Conservation (phyloP, 23 tunicate genomes). For the Trididemnum clinides region DNA sequence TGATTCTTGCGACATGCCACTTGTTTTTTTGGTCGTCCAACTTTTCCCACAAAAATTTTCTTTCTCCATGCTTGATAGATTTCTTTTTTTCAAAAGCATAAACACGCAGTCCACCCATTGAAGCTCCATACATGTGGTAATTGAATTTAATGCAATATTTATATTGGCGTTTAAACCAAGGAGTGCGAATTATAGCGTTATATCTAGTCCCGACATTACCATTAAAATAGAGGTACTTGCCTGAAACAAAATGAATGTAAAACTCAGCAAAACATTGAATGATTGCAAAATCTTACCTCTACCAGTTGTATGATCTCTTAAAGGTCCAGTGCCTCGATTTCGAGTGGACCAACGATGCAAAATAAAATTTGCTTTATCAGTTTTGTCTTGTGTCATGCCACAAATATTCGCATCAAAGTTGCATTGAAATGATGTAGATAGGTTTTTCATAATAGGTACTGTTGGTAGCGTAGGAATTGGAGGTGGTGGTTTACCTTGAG, state of each 20-base stretch:
- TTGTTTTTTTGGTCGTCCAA: conserved; percentile 65
- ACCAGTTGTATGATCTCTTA: conserved; percentile 64
- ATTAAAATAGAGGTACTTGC: no score
- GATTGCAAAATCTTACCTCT: conserved; percentile 40
- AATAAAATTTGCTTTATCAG: conserved; percentile 64
- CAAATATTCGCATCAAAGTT: conserved; percentile 71
- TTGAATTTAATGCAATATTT: conserved; percentile 53
- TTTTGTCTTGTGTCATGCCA: conserved; percentile 71
- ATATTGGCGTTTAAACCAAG: conserved; percentile 54
- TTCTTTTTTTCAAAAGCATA: conserved; percentile 79
- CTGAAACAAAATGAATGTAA: no score
- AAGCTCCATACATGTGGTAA: conserved; percentile 85
- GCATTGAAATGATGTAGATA: no score
- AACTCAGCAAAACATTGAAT: no score
- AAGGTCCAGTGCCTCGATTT: conserved; percentile 74
- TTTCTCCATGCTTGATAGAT: conserved; percentile 50
- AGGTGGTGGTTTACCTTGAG: no score
- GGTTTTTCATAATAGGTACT: no score
- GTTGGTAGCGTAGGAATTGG: no score
- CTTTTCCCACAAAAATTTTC: conserved; percentile 82
- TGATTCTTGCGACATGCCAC: conserved; percentile 46
- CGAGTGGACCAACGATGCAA: conserved; percentile 52
- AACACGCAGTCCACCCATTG: conserved; percentile 86
- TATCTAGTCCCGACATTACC: conserved; percentile 71
- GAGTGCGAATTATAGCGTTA: conserved; percentile 84